Evolutionary conservation across 2,888 invertebrate species (phyloP).

Genomic region (Allolobophora icterica): DNA sequence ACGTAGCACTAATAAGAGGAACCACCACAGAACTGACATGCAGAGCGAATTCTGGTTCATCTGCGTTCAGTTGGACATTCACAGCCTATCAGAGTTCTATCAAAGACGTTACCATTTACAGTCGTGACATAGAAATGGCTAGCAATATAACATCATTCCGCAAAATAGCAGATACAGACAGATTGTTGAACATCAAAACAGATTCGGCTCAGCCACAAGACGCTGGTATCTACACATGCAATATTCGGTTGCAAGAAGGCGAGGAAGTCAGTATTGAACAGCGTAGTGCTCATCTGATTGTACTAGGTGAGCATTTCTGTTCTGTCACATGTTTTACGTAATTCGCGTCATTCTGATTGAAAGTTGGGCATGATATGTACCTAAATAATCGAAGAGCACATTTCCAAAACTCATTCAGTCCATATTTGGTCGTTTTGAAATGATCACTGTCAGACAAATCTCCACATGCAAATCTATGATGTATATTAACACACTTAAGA

Average conservation of each 20-base stretch:
- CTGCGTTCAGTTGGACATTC: background rate
- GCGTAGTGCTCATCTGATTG: background rate
- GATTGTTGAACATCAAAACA: conserved; percentile 7
- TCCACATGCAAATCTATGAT: too few relatives aligned
- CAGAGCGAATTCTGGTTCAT: background rate
- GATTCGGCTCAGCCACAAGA: background rate
- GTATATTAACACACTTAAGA: too few relatives aligned
- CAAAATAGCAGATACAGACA: background rate
- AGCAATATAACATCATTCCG: background rate
- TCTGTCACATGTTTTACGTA: too few relatives aligned
- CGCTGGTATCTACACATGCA: background rate
- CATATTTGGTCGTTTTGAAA: too few relatives aligned
- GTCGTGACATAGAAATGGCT: background rate
- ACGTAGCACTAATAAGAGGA: background rate
- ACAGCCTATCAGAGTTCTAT: background rate
- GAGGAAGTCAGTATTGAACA: background rate
- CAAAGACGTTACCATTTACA: background rate
- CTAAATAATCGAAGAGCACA: too few relatives aligned
- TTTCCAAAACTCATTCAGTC: too few relatives aligned
- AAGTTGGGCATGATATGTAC: background rate
- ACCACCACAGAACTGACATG: background rate
- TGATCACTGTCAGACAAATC: too few relatives aligned
- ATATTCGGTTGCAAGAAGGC: background rate
- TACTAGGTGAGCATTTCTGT: background rate
- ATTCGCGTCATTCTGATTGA: background rate